Conservation (phyloP, 2,888 invertebrate genomes). For the Bugulina stolonifera region DNA sequence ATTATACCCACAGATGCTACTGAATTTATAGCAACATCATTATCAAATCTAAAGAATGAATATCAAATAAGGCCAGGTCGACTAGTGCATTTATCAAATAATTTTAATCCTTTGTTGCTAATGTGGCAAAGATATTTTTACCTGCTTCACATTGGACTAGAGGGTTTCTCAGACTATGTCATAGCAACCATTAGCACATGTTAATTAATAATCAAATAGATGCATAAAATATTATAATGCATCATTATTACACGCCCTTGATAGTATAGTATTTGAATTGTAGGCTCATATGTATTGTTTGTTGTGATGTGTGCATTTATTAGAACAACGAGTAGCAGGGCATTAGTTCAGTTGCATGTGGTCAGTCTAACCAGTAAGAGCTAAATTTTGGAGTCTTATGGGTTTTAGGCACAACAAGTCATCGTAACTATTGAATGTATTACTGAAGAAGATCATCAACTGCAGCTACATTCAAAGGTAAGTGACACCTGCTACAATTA, state of each 20-base stretch:
- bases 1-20: too few relatives aligned
- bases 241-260: background rate
- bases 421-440: too few relatives aligned
- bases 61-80: background rate
- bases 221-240: background rate
- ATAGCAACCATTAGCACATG: slow-evolving; percentile 5
- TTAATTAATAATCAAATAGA: background rate
- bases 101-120: background rate
- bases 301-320: slow-evolving; percentile 16
- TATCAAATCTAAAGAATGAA: background rate
- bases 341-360: slow-evolving; percentile 6
- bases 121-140: too few relatives aligned
- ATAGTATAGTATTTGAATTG: background rate
- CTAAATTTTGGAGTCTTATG: background rate
- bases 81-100: background rate
- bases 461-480: background rate
- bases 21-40: too few relatives aligned
- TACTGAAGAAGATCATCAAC: too few relatives aligned
- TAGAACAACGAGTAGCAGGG: background rate
- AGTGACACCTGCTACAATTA: too few relatives aligned
- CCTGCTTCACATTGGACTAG: background rate
- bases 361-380: slow-evolving; percentile 20
- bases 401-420: slow-evolving; percentile 4
- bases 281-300: background rate
- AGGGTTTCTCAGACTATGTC: slow-evolving; percentile 1